Evolutionary conservation across 2,113 vertebrate genomes (phyloP).

Genomic region (Clarias gariepinus): DNA sequence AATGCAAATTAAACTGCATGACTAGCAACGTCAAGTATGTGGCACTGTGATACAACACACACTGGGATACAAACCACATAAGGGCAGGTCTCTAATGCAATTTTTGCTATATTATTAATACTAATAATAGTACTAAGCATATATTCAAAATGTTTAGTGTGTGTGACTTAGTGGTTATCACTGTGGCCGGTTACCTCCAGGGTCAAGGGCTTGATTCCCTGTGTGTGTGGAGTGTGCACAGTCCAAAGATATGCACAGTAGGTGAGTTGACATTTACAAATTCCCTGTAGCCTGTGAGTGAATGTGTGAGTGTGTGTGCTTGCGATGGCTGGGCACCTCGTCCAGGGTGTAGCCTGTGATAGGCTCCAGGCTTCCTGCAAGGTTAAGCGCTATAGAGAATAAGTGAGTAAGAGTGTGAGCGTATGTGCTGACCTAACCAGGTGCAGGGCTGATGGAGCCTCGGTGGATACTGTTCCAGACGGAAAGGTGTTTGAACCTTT

Average conservation of each 20-base stretch:
- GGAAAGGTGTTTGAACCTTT: constrained; percentile 43
- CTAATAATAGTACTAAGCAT: constrained; percentile 6
- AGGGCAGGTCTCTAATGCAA: not conserved
- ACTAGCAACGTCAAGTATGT: not conserved
- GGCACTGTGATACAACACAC: not conserved
- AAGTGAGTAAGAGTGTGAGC: not conserved
- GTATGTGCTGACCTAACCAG: constrained; percentile 31
- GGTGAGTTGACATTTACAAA: too few species aligned
- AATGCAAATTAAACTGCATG: not conserved
- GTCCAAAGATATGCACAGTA: too few species aligned
- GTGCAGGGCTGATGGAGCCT: constrained; percentile 24
- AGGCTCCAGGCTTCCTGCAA: too few species aligned
- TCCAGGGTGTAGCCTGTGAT: too few species aligned
- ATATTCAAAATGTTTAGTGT: not conserved
- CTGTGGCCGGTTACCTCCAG: too few species aligned
- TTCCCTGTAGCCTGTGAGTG: too few species aligned
- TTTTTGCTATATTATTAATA: not conserved
- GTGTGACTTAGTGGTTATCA: too few species aligned
- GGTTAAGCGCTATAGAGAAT: too few species aligned
- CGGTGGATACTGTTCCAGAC: constrained; percentile 43
- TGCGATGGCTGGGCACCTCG: too few species aligned
- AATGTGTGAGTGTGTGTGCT: too few species aligned
- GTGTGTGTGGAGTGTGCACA: too few species aligned
- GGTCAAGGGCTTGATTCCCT: too few species aligned
- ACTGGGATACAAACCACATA: not conserved